Evolutionary conservation across 2,113 vertebrate genomes (phyloP).

Genomic region (Bubalus kerabau): DNA sequence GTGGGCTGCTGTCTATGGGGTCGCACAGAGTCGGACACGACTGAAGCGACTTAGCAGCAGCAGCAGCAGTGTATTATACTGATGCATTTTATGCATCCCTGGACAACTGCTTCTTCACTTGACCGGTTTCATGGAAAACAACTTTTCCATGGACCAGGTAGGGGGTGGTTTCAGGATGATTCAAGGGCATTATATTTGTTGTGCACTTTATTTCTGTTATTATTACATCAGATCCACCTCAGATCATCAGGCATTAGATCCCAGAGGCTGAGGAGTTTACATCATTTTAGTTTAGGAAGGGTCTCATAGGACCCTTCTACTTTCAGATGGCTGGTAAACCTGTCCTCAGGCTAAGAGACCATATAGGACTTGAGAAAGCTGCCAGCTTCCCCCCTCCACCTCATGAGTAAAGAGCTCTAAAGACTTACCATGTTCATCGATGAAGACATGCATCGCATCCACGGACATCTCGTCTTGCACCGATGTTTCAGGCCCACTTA

Average conservation of each 20-base stretch:
- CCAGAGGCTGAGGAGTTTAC: neutral
- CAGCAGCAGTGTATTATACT: neutral
- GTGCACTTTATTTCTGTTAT: neutral
- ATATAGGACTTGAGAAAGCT: rapidly evolving
- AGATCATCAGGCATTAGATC: neutral
- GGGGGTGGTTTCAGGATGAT: neutral
- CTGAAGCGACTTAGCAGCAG: no score
- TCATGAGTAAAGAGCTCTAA: neutral
- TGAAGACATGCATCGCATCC: slow-evolving; percentile 84
- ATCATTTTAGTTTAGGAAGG: neutral
- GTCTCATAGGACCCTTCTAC: neutral
- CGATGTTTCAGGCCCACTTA: slow-evolving; percentile 94
- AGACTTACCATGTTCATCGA: slow-evolving; percentile 82
- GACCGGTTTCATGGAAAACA: neutral
- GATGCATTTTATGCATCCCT: neutral
- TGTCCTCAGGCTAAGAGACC: neutral
- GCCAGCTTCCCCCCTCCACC: neutral
- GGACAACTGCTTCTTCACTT: neutral
- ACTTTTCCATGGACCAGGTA: rapidly evolving
- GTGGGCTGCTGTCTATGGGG: no score
- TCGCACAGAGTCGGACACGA: no score
- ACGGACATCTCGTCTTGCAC: slow-evolving; percentile 82
- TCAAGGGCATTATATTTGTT: neutral
- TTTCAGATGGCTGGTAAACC: neutral
- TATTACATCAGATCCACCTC: neutral